These are phyloP conservation scores for Phataginus tetradactyla DNA, from an alignment of 2,797 vertebrate species.

Conservation along the genomic window DNA sequence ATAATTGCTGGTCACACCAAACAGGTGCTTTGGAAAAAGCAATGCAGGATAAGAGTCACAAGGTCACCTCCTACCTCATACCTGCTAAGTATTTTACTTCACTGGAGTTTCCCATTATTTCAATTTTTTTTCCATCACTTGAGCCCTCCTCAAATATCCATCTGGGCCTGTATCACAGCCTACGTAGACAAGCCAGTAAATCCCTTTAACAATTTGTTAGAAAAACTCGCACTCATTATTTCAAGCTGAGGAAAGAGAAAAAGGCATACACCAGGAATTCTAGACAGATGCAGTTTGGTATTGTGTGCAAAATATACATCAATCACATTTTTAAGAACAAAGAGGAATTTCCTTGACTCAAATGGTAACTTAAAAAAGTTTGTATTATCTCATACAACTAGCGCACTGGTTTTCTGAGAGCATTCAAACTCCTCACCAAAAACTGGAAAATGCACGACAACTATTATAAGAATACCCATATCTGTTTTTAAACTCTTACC, in stretches of 20 bases:
- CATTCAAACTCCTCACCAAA: background rate
- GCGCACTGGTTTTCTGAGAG: background rate
- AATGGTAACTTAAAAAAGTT: background rate
- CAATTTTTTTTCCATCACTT: background rate
- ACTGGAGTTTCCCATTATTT: background rate
- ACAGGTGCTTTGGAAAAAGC: background rate
- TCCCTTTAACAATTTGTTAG: background rate
- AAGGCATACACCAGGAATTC: background rate
- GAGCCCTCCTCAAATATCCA: background rate
- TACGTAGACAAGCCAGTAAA: background rate
- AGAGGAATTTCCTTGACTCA: background rate
- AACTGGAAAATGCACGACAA: background rate
- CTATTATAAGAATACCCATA: background rate
- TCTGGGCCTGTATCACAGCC: background rate
- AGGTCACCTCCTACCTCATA: background rate
- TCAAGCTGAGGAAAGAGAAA: constrained; percentile 12
- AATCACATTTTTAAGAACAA: background rate
- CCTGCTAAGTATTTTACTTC: background rate
- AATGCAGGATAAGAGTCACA: background rate
- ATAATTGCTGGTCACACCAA: background rate
- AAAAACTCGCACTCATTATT: background rate
- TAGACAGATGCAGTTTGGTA: background rate
- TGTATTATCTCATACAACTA: background rate
- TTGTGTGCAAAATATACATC: background rate
- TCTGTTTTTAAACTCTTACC: background rate